These are phyloP conservation scores for Apostichopus japonicus DNA, from an alignment of 35 echinoderm and acorn worm species.

Conservation along the genomic window DNA sequence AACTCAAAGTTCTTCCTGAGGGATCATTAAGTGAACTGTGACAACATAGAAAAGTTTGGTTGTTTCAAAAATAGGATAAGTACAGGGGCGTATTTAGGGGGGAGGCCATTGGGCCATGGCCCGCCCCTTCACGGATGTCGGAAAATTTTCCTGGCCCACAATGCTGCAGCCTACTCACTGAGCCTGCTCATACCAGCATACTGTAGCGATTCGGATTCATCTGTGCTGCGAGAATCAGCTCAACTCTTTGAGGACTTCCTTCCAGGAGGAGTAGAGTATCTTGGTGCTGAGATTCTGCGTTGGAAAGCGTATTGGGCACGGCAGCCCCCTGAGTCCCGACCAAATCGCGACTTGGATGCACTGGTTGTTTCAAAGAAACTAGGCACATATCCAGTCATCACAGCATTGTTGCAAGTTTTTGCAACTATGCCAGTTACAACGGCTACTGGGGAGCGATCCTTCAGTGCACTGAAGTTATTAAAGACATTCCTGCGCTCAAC, in stretches of 20 bases:
- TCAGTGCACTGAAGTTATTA: background rate
- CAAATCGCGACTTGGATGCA: background rate
- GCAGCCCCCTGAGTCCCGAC: background rate
- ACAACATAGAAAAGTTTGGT: slow-evolving; percentile 38
- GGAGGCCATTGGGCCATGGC: too few species aligned
- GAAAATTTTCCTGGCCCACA: slow-evolving; percentile 1
- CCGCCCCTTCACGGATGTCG: too few species aligned
- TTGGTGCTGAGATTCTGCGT: slow-evolving; percentile 13
- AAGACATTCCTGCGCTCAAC: slow-evolving; percentile 25
- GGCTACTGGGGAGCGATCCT: background rate
- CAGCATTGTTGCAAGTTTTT: background rate
- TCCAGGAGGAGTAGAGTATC: slow-evolving; percentile 6
- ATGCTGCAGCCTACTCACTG: slow-evolving; percentile 5
- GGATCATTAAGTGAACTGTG: slow-evolving; percentile 27
- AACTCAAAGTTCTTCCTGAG: too few species aligned
- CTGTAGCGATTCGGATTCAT: slow-evolving; percentile 7
- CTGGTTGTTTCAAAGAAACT: slow-evolving; percentile 14
- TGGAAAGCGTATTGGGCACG: slow-evolving; percentile 5
- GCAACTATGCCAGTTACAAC: background rate
- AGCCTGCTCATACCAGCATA: background rate
- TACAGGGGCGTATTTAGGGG: too few species aligned
- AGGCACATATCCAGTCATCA: background rate
- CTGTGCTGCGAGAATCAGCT: slow-evolving; percentile 4
- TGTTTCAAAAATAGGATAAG: background rate
- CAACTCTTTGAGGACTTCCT: background rate